These are phyloP conservation scores for Cervus canadensis DNA, from an alignment of 2,113 vertebrate species.

Conservation along the genomic window DNA sequence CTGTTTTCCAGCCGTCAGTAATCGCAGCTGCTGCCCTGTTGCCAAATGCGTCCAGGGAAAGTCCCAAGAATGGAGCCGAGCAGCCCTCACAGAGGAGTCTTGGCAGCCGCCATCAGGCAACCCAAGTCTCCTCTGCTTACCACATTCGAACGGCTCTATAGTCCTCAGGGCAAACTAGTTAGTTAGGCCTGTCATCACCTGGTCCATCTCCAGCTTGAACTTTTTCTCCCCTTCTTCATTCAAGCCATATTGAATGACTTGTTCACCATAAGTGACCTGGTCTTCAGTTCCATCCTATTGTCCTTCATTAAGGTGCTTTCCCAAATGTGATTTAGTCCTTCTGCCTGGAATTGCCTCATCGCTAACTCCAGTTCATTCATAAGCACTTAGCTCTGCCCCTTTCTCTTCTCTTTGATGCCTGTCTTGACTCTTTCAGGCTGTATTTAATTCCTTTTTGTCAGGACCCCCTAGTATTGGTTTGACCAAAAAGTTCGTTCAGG, in stretches of 20 bases:
- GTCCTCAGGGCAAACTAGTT: background rate
- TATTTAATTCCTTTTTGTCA: background rate
- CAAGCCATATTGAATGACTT: background rate
- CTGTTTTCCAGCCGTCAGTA: conserved; percentile 61
- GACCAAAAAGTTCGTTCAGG: background rate
- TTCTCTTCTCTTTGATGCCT: background rate
- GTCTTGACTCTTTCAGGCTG: background rate
- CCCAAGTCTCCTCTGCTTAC: background rate
- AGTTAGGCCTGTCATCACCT: background rate
- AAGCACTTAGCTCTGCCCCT: background rate
- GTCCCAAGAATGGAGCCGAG: background rate
- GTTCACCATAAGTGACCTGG: background rate
- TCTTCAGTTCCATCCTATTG: background rate
- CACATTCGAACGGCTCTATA: fast-evolving
- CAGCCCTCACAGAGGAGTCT: conserved; percentile 38
- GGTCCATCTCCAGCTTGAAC: background rate
- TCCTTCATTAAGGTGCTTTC: background rate
- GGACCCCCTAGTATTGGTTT: background rate
- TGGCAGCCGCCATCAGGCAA: conserved; percentile 63
- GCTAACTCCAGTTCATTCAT: background rate
- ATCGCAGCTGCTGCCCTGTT: conserved; percentile 50
- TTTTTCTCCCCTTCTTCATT: background rate
- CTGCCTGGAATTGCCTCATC: background rate
- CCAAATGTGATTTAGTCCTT: background rate
- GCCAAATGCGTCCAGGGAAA: conserved; percentile 41